Conservation (phyloP, 2,888 invertebrate genomes). For the Rhamphomyia laevipes region DNA sequence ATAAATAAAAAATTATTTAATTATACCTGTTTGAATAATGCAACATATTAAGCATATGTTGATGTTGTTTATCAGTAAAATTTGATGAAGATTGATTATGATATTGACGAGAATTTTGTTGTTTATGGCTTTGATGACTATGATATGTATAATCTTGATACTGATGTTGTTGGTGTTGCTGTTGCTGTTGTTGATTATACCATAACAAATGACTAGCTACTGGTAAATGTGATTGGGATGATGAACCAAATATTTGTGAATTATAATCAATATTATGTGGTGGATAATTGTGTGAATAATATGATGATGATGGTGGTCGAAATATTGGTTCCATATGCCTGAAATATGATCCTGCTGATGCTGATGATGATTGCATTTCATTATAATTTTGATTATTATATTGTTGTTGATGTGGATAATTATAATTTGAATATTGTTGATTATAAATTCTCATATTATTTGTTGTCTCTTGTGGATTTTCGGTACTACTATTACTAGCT, state of each 20-base stretch:
- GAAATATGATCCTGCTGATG: background rate
- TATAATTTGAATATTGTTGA: background rate
- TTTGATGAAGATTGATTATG: too few relatives aligned
- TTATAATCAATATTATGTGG: slow-evolving; percentile 7
- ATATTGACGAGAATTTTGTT: slow-evolving; percentile 14
- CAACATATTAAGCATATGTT: slow-evolving; percentile 33
- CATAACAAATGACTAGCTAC: background rate
- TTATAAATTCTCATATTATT: background rate
- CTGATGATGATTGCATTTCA: background rate
- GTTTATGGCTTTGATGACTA: background rate
- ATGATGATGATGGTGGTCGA: slow-evolving; percentile 24
- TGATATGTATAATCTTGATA: background rate
- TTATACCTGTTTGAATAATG: slow-evolving; percentile 35
- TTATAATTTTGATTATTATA: background rate
- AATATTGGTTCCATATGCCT: slow-evolving; percentile 13
- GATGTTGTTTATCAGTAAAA: slow-evolving; percentile 19
- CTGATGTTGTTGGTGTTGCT: background rate
- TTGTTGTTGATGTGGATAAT: background rate
- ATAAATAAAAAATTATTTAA: too few relatives aligned
- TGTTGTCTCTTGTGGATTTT: background rate
- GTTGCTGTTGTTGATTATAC: background rate
- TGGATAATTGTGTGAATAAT: slow-evolving; percentile 25
- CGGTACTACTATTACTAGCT: background rate
- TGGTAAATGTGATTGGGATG: background rate
- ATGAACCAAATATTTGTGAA: background rate